Evolutionary conservation across 2,113 vertebrate genomes (phyloP).

Genomic region (Centropus unirufus): DNA sequence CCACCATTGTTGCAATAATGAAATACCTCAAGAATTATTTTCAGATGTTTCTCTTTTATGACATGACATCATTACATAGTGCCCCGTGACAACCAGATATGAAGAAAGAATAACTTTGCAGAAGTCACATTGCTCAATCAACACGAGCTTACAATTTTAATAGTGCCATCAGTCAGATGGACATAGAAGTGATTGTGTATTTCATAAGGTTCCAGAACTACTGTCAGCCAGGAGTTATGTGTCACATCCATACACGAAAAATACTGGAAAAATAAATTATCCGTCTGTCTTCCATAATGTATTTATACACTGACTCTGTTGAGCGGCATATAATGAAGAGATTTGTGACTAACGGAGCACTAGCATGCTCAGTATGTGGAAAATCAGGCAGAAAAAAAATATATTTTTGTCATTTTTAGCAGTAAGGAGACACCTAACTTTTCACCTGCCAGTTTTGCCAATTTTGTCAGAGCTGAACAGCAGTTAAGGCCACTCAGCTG

Average conservation of each 20-base stretch:
- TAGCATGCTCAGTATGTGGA: neutral
- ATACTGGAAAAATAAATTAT: conserved; percentile 30
- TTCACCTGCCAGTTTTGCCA: neutral
- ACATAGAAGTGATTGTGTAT: conserved; percentile 5
- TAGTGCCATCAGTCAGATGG: conserved; percentile 40
- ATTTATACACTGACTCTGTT: neutral
- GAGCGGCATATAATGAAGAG: neutral
- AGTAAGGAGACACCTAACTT: neutral
- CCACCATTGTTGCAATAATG: neutral
- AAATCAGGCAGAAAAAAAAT: neutral
- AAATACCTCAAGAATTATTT: conserved; percentile 41
- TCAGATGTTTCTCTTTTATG: neutral
- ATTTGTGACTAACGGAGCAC: neutral
- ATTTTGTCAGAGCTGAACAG: neutral
- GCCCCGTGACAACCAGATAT: conserved; percentile 1
- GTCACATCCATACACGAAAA: conserved; percentile 5
- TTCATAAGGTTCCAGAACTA: conserved; percentile 42
- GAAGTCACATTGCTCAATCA: conserved; percentile 42
- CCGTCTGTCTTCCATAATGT: neutral
- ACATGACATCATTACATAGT: conserved; percentile 29
- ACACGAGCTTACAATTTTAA: conserved; percentile 13
- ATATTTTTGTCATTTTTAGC: neutral
- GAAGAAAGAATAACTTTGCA: conserved; percentile 30
- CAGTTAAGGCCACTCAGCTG: neutral
- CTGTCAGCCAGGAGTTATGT: conserved; percentile 17